These are phyloP conservation scores for Zygothrica quintamaculata DNA, from an alignment of 2,888 invertebrate genomes.

Conservation along the genomic window DNA sequence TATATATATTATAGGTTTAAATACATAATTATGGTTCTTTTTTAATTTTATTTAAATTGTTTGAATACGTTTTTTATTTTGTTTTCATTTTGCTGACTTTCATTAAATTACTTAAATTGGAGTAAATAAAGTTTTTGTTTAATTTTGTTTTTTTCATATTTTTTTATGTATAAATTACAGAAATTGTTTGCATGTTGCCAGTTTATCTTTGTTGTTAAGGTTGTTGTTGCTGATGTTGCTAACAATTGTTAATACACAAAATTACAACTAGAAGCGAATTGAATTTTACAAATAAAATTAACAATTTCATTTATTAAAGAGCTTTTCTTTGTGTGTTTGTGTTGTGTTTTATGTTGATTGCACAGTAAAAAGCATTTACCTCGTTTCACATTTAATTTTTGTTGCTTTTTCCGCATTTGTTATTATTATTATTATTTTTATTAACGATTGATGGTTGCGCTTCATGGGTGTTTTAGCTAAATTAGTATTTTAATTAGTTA, in stretches of 20 bases:
- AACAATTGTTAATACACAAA: slow-evolving; percentile 42
- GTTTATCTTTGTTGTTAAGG: slow-evolving; percentile 18
- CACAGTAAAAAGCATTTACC: slow-evolving; percentile 64
- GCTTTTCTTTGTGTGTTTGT: slow-evolving; percentile 19
- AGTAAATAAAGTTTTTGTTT: slow-evolving; percentile 66
- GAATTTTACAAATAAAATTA: slow-evolving; percentile 65
- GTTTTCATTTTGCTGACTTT: slow-evolving; percentile 50
- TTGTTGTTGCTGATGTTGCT: slow-evolving; percentile 19
- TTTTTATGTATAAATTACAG: slow-evolving; percentile 74
- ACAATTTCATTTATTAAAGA: slow-evolving; percentile 55
- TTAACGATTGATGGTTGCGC: slow-evolving; percentile 14
- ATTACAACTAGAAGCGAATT: slow-evolving; percentile 55
- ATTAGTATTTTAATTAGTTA: slow-evolving; percentile 33
- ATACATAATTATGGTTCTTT: slow-evolving; percentile 62
- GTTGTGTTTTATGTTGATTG: slow-evolving; percentile 34
- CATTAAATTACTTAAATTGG: slow-evolving; percentile 58
- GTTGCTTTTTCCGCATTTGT: too few relatives aligned
- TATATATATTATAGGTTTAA: slow-evolving; percentile 71
- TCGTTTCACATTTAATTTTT: slow-evolving; percentile 34
- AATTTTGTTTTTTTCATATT: too few relatives aligned
- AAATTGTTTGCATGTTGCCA: slow-evolving; percentile 36
- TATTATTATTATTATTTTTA: too few relatives aligned
- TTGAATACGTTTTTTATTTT: slow-evolving; percentile 55
- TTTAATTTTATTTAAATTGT: slow-evolving; percentile 45
- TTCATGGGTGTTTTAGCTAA: too few relatives aligned